Base-by-base conservation (phyloP, 2,113 vertebrate species). In the Mastomys natalensis region DNA sequence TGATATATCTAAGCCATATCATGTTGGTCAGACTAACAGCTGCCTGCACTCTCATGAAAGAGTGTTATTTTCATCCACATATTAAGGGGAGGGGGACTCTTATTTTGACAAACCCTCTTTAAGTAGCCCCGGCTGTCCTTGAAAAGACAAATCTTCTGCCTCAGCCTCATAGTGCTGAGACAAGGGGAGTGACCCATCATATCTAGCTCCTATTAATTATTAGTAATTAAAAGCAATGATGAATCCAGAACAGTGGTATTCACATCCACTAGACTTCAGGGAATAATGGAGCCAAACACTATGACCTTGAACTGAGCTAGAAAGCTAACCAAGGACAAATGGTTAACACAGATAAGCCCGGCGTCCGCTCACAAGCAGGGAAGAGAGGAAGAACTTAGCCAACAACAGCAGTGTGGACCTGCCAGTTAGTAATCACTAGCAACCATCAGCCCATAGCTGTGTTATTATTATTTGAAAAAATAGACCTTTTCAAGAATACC, bases 401-500 rank as follows among this genome's bases (percentile, higher is more conserved):
- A 88, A 90, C 87, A 96, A 78, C 55, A n/a, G 0, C 66, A 90
- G 72, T 24, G 21, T 22, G 31, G 40, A 13, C 4, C 80, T 95
- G 9, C 76, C 76, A 88, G 51, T 76, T 68, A 34, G 85, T 77
- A 89, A 76, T 0, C 60, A 66, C 66, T 55, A 70, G 87, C 26
- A 90, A 64, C 26, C 70, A 93, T 64, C 43, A 68, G 37, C 40
- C 40, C 85, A 62, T 29, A 21, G 68, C 13, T 77, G 92, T 93
- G 78, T 64, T 76, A 29, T 55, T 60, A 82, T 64, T 87, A 92
- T 60, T 94, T 87, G 91, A 62, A 62, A 45, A 77, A 31, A 26
- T 4, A 21, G 53, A 78, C 29, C 53, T 68, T 89, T 89, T 82
- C 68, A 62, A 51, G 37, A 91, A 78, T 91, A 51, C 21, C 21